Conservation (phyloP, 1,140 invertebrate genomes). For the Dinoponera quadriceps region DNA sequence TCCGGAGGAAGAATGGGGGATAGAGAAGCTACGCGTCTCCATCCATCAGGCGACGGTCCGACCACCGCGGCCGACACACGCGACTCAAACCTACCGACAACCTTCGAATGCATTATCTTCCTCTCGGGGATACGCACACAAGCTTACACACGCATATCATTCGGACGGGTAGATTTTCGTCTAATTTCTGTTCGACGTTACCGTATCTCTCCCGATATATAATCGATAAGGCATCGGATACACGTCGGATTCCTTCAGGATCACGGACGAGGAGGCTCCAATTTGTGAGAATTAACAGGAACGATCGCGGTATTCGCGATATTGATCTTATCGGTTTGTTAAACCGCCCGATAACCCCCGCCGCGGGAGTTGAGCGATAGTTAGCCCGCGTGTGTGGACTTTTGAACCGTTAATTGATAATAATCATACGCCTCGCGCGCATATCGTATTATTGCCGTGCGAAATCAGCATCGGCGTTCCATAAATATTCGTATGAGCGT, state of each 20-base stretch:
- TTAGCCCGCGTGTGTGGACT: slow-evolving; percentile 13
- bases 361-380: not conserved
- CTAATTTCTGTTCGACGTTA: not conserved
- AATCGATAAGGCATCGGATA: not conserved
- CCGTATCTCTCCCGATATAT: slow-evolving; percentile 2
- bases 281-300: not conserved
- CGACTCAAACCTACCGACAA: slow-evolving; percentile 81
- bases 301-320: too few relatives aligned
- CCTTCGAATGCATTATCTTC: slow-evolving; percentile 82
- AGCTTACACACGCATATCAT: slow-evolving; percentile 50
- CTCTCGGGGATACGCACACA: slow-evolving; percentile 67
- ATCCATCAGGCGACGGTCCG: slow-evolving; percentile 83
- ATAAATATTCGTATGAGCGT: slow-evolving; percentile 58
- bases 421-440: slow-evolving; percentile 46
- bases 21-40: slow-evolving; percentile 82
- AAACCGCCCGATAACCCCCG: not conserved
- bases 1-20: slow-evolving; percentile 74
- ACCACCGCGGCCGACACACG: slow-evolving; percentile 78
- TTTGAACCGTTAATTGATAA: slow-evolving; percentile 66
- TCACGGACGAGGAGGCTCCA: not conserved
- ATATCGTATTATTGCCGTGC: slow-evolving; percentile 28
- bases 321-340: not conserved
- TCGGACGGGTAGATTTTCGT: slow-evolving; percentile 4
- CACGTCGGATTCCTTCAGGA: not conserved
- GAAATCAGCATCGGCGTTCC: slow-evolving; percentile 54